Base-by-base conservation (phyloP, 2,113 vertebrate genomes). In the Grammomys surdaster region DNA sequence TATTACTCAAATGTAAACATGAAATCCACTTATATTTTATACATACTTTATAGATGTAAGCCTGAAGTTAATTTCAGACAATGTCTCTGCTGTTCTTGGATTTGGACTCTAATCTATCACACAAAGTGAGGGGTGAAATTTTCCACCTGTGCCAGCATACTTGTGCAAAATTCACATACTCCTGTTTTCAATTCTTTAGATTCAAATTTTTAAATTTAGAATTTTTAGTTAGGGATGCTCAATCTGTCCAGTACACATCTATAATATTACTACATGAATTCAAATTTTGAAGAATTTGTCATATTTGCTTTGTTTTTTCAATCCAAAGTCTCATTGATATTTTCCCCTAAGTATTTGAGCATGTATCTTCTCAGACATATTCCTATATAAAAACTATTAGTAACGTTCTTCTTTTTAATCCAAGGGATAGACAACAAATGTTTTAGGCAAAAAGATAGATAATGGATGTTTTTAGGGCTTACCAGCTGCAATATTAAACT, bases 301-400 rank as follows among this genome's bases (percentile, higher is more conserved):
- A 48, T 56, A 93, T 56, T 76, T 82, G 56, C 33, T 75, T 88
- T 87, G 11, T 81, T 90, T 90, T 90, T 48, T 19, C 33, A 96
- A 60, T 60, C 48, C 28, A 92, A 76, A 94, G 7, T 89, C 20
- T 73, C 56, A 54, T n/a, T 90, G 12, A 77, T 89, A 70, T 24
- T 93, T 86, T 78, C 3, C 75, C 26, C 46, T 43, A 63, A 82
- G 80, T 89, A 90, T 69, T 73, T 93, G 48, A 95, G 81, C 81
- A 95, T 73, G 46, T 1, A 90, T n/a, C 3, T 84, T 63, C 69
- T 95, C 65, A 84, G 33, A 77, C 40, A 77, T 43, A 92, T 43
- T 73, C 7, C 8, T 91, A 60, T 14, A 26, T 63, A 80, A 94
- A n/a, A 89, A 31, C 36, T 77, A 46, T 4, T 86, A 48, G 11